phyloP scores from a whole-genome alignment of 2,888 invertebrate species.

The Luperina nickerlii region DNA sequence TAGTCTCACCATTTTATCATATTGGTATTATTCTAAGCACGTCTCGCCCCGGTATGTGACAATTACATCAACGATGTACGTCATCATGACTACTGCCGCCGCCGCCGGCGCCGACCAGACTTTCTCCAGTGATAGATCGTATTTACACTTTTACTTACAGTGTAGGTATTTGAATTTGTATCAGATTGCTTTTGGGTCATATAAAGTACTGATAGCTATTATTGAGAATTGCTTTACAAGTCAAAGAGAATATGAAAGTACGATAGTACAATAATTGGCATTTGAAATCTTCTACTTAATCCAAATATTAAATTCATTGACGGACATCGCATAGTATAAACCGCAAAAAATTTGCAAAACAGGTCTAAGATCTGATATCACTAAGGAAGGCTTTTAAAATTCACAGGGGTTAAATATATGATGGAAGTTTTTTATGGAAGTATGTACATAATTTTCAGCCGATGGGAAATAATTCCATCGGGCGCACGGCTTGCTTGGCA shows the following conservation, averaged over 20 bases:
- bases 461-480: neutral
- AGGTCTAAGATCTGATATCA: neutral
- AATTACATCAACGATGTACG: conserved; percentile 53
- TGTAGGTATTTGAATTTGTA: conserved; percentile 11
- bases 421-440: neutral
- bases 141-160: conserved; percentile 54
- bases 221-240: neutral
- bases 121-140: conserved; percentile 49
- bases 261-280: neutral
- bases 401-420: neutral
- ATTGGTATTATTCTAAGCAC: conserved; percentile 42
- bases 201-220: neutral
- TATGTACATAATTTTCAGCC: neutral
- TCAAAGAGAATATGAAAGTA: no score
- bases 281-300: neutral
- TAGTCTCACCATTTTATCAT: conserved; percentile 20
- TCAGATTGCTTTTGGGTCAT: conserved; percentile 6
- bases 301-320: neutral
- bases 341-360: neutral
- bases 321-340: neutral
- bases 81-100: neutral
- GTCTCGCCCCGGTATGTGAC: conserved; percentile 42
- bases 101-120: conserved; percentile 36
- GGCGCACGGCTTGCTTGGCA: neutral
- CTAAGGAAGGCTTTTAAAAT: neutral